Conservation (phyloP, 2,888 invertebrate species). For the Blastobasis lacticolella region DNA sequence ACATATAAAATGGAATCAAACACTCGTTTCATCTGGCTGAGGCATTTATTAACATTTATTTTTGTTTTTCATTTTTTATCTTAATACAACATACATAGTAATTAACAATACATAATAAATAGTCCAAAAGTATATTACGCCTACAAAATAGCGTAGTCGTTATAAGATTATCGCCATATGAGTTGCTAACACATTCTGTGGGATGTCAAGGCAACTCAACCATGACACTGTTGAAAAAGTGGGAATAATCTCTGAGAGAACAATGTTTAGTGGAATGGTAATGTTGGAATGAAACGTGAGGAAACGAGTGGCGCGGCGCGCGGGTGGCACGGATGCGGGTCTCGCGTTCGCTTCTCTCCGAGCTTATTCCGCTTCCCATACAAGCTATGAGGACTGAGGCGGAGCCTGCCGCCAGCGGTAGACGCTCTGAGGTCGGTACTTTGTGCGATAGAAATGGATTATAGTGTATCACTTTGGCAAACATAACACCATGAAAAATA, state of each 20-base stretch:
- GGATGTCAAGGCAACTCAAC: constrained; percentile 61
- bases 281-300: neutral
- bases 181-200: constrained; percentile 58
- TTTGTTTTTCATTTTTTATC: constrained; percentile 68
- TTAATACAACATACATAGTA: constrained; percentile 76
- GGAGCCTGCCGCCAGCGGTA: constrained; percentile 18
- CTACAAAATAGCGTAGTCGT: constrained; percentile 74
- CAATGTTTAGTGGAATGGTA: neutral
- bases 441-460: constrained; percentile 50
- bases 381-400: constrained; percentile 28
- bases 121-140: constrained; percentile 76
- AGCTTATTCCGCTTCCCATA: constrained; percentile 32
- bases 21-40: constrained; percentile 49
- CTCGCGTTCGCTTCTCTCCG: constrained; percentile 13
- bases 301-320: neutral
- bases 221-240: constrained; percentile 53
- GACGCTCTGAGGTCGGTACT: constrained; percentile 28
- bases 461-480: constrained; percentile 49
- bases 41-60: constrained; percentile 76
- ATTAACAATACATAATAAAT: constrained; percentile 75
- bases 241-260: constrained; percentile 53
- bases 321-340: neutral
- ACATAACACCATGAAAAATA: constrained; percentile 66
- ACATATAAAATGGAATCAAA: no score
- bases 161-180: constrained; percentile 71